Evolutionary conservation across 2,888 invertebrate species (phyloP), one percentile per base, ranked within the genome.

Genomic region (Balanococcus diminutus): DNA sequence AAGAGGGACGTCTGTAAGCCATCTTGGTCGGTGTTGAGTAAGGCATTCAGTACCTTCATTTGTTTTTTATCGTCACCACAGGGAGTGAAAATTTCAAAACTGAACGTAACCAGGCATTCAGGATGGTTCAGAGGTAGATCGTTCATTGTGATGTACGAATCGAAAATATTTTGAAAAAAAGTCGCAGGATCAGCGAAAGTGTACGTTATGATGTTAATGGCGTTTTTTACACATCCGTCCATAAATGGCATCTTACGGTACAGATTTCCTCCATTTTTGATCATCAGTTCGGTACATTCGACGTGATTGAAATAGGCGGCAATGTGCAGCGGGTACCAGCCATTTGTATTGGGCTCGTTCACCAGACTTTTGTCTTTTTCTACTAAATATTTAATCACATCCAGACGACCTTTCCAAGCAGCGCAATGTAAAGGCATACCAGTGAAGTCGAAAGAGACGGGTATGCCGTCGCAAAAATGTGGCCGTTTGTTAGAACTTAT

Each of bases 251-350:
- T 82, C 25, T 25, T 36, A 22, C 56, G 36, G 16, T 67, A 82
- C 19, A 86, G 19, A 42, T 86, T 81, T n/a, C 82, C 88, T 16
- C 89, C 88, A 46, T 87, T 86, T 19, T 90, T 89, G 46, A 91
- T 87, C 31, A 92, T 88, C 39, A 90, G 87, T 87, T 89, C 89
- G 32, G 93, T 92, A 82, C 93, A 92, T 87, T 93, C 92, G 88
- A 92, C 91, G 87, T 92, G 92, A 0, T 93, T 92, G 87, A 92
- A 91, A 86, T 91, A 91, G 75, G 92, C 92, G 2, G 91, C 91
- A 4, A 90, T 88, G 88, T 91, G 91, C 14, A 91, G 88, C 1
- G 91, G 90, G 36, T 90, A 90, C 82, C 88, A 88, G 0, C 87
- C 88, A 6, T 87, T 86, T 8, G 32, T 83, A 84, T 89, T 88